Evolutionary conservation across 2,888 invertebrate genomes (phyloP).

Genomic region (Amphiduros pacificus): DNA sequence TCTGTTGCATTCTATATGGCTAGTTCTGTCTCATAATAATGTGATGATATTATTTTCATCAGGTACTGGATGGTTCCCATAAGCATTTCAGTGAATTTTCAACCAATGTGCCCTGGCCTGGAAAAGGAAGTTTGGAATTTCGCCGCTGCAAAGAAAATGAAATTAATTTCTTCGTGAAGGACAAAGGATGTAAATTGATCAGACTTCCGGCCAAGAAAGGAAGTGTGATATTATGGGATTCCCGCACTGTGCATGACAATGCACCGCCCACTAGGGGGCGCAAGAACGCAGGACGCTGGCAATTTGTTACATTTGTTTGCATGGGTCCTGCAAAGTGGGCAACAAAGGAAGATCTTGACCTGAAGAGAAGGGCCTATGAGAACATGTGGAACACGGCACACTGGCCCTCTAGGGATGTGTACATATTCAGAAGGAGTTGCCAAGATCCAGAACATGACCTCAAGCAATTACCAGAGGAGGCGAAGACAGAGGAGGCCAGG

Average conservation of each 20-base stretch:
- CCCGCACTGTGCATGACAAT: constrained; percentile 47
- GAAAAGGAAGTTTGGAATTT: constrained; percentile 17
- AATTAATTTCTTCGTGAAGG: constrained; percentile 32
- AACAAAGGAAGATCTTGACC: constrained; percentile 32
- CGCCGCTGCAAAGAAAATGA: constrained; percentile 32
- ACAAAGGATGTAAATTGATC: constrained; percentile 34
- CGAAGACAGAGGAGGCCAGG: constrained; percentile 32
- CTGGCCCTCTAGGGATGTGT: constrained; percentile 44
- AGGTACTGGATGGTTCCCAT: too few species aligned
- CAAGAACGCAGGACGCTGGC: constrained; percentile 40
- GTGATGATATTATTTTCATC: too few species aligned
- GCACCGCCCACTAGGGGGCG: constrained; percentile 38
- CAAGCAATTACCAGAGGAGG: constrained; percentile 31
- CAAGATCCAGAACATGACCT: constrained; percentile 15
- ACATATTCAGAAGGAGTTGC: constrained; percentile 14
- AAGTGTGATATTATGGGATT: constrained; percentile 50
- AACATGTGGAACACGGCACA: constrained; percentile 38
- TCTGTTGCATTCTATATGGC: too few species aligned
- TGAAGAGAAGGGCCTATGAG: constrained; percentile 39
- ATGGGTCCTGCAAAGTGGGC: constrained; percentile 50
- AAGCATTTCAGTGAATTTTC: too few species aligned
- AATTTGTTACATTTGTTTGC: constrained; percentile 43
- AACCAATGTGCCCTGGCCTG: background rate
- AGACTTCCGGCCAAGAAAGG: constrained; percentile 46
- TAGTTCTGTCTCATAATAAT: too few species aligned